These are phyloP conservation scores for Chiroxiphia lanceolata DNA, from an alignment of 2,797 vertebrate genomes.

Conservation along the genomic window DNA sequence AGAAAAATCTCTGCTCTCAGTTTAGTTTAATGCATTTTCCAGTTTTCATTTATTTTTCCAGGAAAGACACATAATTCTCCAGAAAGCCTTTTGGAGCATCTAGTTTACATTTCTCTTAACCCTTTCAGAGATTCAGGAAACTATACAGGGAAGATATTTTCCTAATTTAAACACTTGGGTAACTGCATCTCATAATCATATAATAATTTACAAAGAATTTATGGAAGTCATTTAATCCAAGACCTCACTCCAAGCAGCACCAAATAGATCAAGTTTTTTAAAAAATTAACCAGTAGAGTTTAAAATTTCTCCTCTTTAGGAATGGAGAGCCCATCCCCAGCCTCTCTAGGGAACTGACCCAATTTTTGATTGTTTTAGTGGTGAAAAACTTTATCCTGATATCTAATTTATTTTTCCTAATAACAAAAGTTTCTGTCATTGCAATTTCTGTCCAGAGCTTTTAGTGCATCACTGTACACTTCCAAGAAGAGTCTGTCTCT, in stretches of 20 bases:
- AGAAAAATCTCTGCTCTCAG: neutral
- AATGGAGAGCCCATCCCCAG: neutral
- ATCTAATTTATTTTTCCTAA: neutral
- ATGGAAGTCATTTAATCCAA: neutral
- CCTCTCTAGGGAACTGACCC: accelerated
- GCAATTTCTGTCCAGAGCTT: neutral
- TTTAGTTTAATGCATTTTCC: neutral
- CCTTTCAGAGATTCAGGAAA: neutral
- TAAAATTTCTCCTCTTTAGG: neutral
- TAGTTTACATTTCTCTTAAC: neutral
- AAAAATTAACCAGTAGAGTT: neutral
- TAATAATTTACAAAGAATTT: neutral
- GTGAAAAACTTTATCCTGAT: neutral
- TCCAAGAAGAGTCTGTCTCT: neutral
- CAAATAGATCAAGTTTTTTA: neutral
- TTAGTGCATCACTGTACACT: neutral
- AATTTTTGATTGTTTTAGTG: neutral
- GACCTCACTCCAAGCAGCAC: neutral
- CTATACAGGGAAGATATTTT: neutral
- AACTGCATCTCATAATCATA: neutral
- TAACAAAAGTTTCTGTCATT: neutral
- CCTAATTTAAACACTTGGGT: neutral
- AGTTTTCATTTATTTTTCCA: neutral
- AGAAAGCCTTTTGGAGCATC: neutral
- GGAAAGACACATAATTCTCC: neutral